phyloP scores from a whole-genome alignment of 23 tunicate genomes.

The Trididemnum miniatum region DNA sequence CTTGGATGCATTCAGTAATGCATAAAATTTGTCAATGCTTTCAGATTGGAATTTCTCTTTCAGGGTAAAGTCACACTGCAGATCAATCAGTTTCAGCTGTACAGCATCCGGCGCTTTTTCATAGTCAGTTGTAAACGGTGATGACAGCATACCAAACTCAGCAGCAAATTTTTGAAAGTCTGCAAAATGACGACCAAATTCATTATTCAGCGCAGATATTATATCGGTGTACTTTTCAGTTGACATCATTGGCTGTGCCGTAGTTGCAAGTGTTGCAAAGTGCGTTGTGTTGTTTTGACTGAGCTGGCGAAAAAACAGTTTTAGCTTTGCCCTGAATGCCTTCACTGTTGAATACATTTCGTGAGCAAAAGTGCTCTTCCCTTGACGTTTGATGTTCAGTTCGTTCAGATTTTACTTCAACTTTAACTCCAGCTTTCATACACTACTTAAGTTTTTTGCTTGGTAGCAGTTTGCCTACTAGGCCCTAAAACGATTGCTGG shows the following conservation, averaged over 20 bases:
- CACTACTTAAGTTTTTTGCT: too few species aligned
- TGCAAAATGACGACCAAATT: constrained; percentile 82
- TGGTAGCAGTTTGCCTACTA: too few species aligned
- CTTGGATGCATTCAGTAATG: constrained; percentile 66
- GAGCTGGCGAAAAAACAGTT: constrained; percentile 81
- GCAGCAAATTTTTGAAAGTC: constrained; percentile 58
- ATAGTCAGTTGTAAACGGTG: constrained; percentile 72
- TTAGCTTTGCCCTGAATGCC: constrained; percentile 82
- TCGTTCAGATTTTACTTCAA: constrained; percentile 75
- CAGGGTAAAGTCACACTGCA: constrained; percentile 60
- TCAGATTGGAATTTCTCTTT: constrained; percentile 66
- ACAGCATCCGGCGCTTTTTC: constrained; percentile 69
- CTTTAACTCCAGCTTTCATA: constrained; percentile 58
- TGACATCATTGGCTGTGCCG: constrained; percentile 62
- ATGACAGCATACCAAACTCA: constrained; percentile 72
- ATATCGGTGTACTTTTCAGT: constrained; percentile 74
- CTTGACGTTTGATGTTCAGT: constrained; percentile 69
- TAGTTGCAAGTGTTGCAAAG: constrained; percentile 79
- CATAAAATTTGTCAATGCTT: constrained; percentile 74
- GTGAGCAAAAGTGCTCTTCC: constrained; percentile 88
- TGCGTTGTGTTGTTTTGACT: constrained; percentile 64
- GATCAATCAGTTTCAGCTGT: constrained; percentile 66
- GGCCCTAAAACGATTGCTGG: too few species aligned
- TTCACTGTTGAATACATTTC: constrained; percentile 75
- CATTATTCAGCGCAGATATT: constrained; percentile 49